Conservation (phyloP, 2,113 vertebrate species). For the Alligator sinensis region DNA sequence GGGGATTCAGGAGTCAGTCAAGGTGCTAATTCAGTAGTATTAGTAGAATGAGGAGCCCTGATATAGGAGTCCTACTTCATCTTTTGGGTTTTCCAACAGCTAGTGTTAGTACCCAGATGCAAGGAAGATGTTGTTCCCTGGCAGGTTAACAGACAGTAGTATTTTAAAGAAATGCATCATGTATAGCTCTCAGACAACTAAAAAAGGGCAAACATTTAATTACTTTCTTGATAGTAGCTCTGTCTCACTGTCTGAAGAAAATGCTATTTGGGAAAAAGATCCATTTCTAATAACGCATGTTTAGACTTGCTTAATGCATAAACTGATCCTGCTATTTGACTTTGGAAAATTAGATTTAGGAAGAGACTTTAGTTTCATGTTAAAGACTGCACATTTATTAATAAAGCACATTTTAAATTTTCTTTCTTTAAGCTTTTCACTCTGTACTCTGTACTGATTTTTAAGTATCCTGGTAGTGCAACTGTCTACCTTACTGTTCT, state of each 20-base stretch:
- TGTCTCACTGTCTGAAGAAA: rapidly evolving
- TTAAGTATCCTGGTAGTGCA: background rate
- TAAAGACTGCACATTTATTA: background rate
- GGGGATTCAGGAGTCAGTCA: background rate
- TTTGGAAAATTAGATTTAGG: rapidly evolving
- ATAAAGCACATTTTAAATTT: background rate
- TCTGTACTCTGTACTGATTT: background rate
- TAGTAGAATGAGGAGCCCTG: rapidly evolving
- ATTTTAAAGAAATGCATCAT: background rate
- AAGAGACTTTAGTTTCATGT: background rate
- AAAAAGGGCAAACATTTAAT: background rate
- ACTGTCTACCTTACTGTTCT: background rate
- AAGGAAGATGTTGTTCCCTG: background rate
- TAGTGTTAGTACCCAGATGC: rapidly evolving
- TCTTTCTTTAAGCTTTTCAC: background rate
- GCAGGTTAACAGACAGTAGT: background rate
- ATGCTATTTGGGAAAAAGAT: background rate
- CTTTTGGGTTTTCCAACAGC: background rate
- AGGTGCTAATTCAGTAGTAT: background rate
- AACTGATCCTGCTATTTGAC: background rate
- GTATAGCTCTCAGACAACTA: background rate
- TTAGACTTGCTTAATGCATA: background rate
- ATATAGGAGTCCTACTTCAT: background rate
- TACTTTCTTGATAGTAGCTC: background rate
- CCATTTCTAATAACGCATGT: rapidly evolving